Evolutionary conservation across 2,888 invertebrate genomes (phyloP), one percentile per base, ranked within the genome.

Genomic region (Epiblema foenella): DNA sequence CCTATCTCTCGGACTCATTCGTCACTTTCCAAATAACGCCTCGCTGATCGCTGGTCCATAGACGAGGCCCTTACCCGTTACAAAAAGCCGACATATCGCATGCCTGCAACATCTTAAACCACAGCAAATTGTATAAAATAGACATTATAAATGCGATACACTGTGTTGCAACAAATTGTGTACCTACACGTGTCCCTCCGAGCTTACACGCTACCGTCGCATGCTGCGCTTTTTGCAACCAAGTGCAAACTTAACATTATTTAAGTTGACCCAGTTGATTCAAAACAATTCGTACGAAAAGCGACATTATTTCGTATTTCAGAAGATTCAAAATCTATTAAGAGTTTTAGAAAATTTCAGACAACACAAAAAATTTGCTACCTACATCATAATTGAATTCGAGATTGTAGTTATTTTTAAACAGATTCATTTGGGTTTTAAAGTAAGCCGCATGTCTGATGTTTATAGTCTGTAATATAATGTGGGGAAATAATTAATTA

Each of bases 201-300:
- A 68, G 64, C 68, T 68, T 73, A 73, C 73, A 73, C 73, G 73
- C 73, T 73, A 73, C 73, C 73, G 72, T 57, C 65, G 56, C 71
- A 67, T 71, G 71, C 71, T 71, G 66, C 37, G 71, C 49, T 71
- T 70, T 70, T 71, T 71, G 66, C 66, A 56, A 71, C 60, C 71
- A 57, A 67, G 62, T 71, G 71, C 57, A 71, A 69, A 24, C 4
- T 24, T 3, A 24, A 24, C 24, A 24, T 24, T 24, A 24, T 24
- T 24, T 24, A 4, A 24, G 24, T 24, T 24, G 1, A 4, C 24
- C 24, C 2, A 24, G 4, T 1, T 24, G 4, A 24, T 1, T 24
- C 24, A 24, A 24, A 24, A 4, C 4, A n/a, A 24, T 4, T 1
- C 24, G 24, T 24, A 24, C 24, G 4, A 24, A 24, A 24, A 24